Evolutionary conservation across 35 echinoderm and acorn worm species (phyloP).

Genomic region (Ophiothrix spiculata): DNA sequence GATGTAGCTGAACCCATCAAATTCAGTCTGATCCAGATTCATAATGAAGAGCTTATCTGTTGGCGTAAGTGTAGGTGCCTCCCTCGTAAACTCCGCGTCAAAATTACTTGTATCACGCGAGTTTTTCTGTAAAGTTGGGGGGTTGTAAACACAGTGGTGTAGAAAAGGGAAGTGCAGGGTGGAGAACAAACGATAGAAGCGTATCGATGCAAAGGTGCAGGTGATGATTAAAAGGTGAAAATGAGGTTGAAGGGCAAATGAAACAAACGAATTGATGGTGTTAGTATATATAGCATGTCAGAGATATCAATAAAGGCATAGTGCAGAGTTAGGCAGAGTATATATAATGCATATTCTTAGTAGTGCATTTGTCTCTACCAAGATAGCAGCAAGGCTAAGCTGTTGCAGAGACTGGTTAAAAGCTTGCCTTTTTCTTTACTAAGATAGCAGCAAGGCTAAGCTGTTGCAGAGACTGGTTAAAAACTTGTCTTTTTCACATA

Average conservation of each 20-base stretch:
- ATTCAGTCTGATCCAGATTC: slow-evolving; percentile 98
- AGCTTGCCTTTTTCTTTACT: too few species aligned
- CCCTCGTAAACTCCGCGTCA: slow-evolving; percentile 89
- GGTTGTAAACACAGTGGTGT: slow-evolving; percentile 36
- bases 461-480: too few species aligned
- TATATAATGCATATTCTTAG: too few species aligned
- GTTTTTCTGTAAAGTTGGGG: slow-evolving; percentile 52
- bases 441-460: too few species aligned
- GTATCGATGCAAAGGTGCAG: background rate
- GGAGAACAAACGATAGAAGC: background rate
- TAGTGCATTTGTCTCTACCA: too few species aligned
- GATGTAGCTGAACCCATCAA: slow-evolving; percentile 86
- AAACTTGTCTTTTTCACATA: too few species aligned
- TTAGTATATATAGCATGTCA: background rate
- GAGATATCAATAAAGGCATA: too few species aligned
- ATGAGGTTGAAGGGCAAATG: slow-evolving; percentile 4
- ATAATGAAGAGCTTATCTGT: slow-evolving; percentile 99
- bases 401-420: too few species aligned
- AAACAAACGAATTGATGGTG: background rate
- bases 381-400: too few species aligned
- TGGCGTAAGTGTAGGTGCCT: slow-evolving; percentile 81
- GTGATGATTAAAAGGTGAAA: background rate
- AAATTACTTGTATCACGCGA: slow-evolving; percentile 83
- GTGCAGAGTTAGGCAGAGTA: too few species aligned
- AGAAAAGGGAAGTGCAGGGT: background rate